Evolutionary conservation across 2,888 invertebrate species (phyloP).

Genomic region (Loripinus fragilis): DNA sequence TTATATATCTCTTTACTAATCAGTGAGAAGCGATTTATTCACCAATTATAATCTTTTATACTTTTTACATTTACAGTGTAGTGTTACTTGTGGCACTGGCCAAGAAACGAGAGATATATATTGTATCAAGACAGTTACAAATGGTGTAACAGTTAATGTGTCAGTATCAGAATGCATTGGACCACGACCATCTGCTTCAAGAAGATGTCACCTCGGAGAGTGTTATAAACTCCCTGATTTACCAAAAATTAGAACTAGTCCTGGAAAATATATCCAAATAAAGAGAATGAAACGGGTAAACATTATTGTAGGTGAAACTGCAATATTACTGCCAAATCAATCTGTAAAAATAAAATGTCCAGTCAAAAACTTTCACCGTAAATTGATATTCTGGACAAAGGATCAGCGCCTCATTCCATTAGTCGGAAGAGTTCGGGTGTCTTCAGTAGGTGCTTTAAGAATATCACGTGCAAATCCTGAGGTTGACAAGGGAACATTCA

Average conservation of each 20-base stretch:
- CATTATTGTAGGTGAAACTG: constrained; percentile 70
- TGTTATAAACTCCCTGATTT: constrained; percentile 65
- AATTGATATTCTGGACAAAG: constrained; percentile 76
- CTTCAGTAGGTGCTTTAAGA: constrained; percentile 69
- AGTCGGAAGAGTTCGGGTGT: constrained; percentile 69
- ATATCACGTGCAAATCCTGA: constrained; percentile 69
- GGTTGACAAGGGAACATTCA: constrained; percentile 71
- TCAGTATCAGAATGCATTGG: constrained; percentile 67
- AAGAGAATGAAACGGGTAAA: constrained; percentile 67
- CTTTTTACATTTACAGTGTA: constrained; percentile 88
- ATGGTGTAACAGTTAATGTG: constrained; percentile 65
- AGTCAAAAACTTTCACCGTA: constrained; percentile 74
- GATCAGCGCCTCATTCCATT: constrained; percentile 70
- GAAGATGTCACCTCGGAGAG: constrained; percentile 67
- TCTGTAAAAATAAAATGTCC: constrained; percentile 75
- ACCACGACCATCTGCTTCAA: constrained; percentile 58
- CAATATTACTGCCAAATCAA: constrained; percentile 73
- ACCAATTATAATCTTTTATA: too few species aligned
- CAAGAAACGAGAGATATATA: constrained; percentile 92
- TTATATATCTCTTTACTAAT: too few species aligned
- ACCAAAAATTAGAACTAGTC: constrained; percentile 69
- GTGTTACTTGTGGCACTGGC: constrained; percentile 94
- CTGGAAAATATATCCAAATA: constrained; percentile 74
- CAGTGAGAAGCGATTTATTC: too few species aligned
- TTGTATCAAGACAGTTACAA: constrained; percentile 86